A percentile compares a stretch with the other conserved stretches of the same genome.
phyloP scores from a whole-genome alignment of 1,140 invertebrate genomes.

The Apolygus lucorum region DNA sequence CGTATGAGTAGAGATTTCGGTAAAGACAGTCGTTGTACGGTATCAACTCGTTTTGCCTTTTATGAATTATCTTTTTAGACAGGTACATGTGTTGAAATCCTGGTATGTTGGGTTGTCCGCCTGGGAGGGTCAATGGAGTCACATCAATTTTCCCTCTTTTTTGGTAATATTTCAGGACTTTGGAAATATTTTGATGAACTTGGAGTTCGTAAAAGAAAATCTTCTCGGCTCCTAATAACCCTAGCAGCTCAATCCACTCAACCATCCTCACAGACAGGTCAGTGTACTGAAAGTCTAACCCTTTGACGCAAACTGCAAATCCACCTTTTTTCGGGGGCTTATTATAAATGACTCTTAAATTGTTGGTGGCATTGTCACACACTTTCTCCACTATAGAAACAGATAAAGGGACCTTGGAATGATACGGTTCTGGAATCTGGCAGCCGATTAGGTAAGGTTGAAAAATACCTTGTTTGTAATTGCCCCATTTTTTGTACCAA shows the following conservation, averaged over 20 bases:
- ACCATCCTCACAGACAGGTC: conserved; percentile 80
- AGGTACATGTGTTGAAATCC: conserved; percentile 81
- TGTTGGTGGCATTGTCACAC: conserved; percentile 77
- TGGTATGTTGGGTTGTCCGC: conserved; percentile 82
- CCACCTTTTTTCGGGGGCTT: conserved; percentile 53
- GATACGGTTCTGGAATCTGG: conserved; percentile 65
- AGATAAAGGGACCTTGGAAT: conserved; percentile 64
- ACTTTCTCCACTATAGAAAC: conserved; percentile 76
- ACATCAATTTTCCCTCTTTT: conserved; percentile 65
- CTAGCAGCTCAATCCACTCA: conserved; percentile 90
- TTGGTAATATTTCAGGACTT: conserved; percentile 75
- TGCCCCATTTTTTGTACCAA: conserved; percentile 91
- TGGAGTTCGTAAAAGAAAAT: conserved; percentile 86
- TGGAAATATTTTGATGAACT: conserved; percentile 83
- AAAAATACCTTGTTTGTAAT: conserved; percentile 83
- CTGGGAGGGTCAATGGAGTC: conserved; percentile 79
- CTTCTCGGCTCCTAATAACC: conserved; percentile 80
- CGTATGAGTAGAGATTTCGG: conserved; percentile 81
- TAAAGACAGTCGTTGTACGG: conserved; percentile 96
- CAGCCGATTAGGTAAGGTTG: conserved; percentile 87
- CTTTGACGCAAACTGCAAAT: conserved; percentile 93
- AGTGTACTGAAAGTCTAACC: conserved; percentile 80
- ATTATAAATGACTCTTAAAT: conserved; percentile 76
- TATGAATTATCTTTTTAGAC: conserved; percentile 81
- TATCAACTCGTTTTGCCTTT: conserved; percentile 89